Evolutionary conservation across 1,140 invertebrate species (phyloP).

Genomic region (Trachymyrmex septentrionalis): DNA sequence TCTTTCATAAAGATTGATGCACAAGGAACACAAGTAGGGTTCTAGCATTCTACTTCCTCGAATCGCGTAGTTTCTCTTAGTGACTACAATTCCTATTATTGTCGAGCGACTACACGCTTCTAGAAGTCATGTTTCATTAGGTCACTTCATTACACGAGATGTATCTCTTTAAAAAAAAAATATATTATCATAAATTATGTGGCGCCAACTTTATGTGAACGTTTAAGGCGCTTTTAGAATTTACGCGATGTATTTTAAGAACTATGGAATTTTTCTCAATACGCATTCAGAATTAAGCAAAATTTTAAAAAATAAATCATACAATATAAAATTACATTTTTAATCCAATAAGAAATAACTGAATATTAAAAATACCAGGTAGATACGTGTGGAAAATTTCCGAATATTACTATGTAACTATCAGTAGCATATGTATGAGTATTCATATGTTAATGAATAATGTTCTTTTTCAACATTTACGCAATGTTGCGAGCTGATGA

Average conservation of each 20-base stretch:
- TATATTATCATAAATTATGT: conserved; percentile 22
- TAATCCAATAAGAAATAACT: neutral
- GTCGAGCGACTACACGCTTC: neutral
- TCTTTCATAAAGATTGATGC: conserved; percentile 21
- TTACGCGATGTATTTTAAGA: neutral
- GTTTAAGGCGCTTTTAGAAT: conserved; percentile 7
- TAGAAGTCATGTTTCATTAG: neutral
- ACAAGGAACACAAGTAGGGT: neutral
- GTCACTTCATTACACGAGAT: conserved; percentile 15
- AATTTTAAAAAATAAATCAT: neutral
- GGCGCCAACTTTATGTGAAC: neutral
- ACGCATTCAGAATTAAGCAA: neutral
- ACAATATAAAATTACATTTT: neutral
- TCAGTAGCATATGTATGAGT: neutral
- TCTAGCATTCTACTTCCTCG: neutral
- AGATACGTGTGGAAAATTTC: neutral
- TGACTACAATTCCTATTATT: conserved; percentile 9
- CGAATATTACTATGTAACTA: neutral
- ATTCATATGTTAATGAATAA: conserved; percentile 40
- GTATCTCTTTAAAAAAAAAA: neutral
- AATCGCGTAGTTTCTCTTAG: conserved; percentile 2
- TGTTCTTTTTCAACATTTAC: conserved; percentile 27
- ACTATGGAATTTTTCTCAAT: no score
- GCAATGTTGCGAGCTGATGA: conserved; percentile 5
- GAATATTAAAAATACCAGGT: neutral